Percentiles rank a stretch among this genome's conserved stretches.
Evolutionary conservation across 1,140 invertebrate genomes (phyloP).

Genomic region (Aphidius ervi): DNA sequence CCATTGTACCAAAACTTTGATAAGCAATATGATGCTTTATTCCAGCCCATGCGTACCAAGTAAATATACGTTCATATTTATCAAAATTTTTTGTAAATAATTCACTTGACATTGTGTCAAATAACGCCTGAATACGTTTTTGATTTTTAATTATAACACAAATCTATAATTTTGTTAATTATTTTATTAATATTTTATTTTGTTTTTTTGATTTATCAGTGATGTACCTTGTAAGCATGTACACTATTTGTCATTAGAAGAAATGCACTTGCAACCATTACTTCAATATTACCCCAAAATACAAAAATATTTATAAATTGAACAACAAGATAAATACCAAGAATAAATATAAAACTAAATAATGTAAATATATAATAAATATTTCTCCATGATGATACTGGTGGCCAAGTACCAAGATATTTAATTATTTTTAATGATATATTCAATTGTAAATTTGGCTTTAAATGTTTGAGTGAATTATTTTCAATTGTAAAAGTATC

Average conservation of each 20-base stretch:
- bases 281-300: constrained; percentile 26
- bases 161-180: constrained; percentile 19
- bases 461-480: constrained; percentile 16
- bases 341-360: constrained; percentile 26
- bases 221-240: constrained; percentile 33
- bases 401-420: constrained; percentile 35
- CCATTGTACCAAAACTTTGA: constrained; percentile 30
- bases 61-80: constrained; percentile 25
- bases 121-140: constrained; percentile 28
- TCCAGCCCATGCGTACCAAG: constrained; percentile 32
- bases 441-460: constrained; percentile 31
- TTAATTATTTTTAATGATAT: constrained; percentile 30
- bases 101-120: constrained; percentile 23
- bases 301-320: constrained; percentile 30
- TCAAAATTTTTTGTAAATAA: constrained; percentile 27
- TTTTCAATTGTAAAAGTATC: constrained; percentile 9
- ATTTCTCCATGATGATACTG: constrained; percentile 5
- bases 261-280: constrained; percentile 27
- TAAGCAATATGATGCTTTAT: constrained; percentile 33
- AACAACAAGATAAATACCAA: constrained; percentile 26
- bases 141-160: constrained; percentile 26
- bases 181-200: not conserved
- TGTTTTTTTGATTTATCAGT: not conserved
- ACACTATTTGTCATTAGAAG: constrained; percentile 35
- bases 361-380: constrained; percentile 28